Evolutionary conservation across 2,113 vertebrate species (phyloP), one percentile per base, ranked within the genome.

Genomic region (Nibea albiflora): DNA sequence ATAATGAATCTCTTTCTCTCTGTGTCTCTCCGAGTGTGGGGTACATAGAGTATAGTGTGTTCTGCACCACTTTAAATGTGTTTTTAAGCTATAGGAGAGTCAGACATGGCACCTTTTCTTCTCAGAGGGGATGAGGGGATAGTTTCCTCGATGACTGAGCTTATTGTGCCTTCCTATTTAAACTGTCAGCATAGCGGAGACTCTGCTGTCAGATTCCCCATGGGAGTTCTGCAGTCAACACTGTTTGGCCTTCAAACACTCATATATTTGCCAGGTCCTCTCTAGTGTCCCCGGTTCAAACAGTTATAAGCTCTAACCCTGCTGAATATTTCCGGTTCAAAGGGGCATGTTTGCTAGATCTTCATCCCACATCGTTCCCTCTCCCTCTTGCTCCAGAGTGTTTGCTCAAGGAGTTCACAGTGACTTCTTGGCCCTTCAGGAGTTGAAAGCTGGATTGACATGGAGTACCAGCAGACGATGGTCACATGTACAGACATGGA

Each of bases 201-300:
- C 72, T 88, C 88, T 28, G 52, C 91, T 92, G 94, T 91, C 87
- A 94, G 92, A 95, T 95, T 95, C 94, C 94, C 88, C 94, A 94
- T 94, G 89, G 54, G 87, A 90, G 87, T 79, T 92, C 91, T 90
- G 91, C 84, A 93, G 91, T 85, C 86, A 74, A 17, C 79, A 87
- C 87, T 94, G 90, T 94, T 95, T 95, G 93, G 82, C 83, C 79
- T 80, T 93, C 90, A 94, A 95, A 94, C 92, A 94, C 76, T 80
- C 80, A 71, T 87, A 16, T 92, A 91, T 94, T 94, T 93, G 90
- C 86, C 79, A 80, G 73, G 61, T 82, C 76, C 31, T 62, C 83
- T 85, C 84, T 75, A 85, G 89, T 74, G 80, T 90, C 35, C 61
- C 50, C 1, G 73, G 76, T 88, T 90, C 92, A 92, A 92, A 92